Percentiles rank a stretch among this genome's conserved stretches.
These are phyloP conservation scores for Melipona quadrifasciata DNA, from an alignment of 1,140 invertebrate species.

Conservation along the genomic window DNA sequence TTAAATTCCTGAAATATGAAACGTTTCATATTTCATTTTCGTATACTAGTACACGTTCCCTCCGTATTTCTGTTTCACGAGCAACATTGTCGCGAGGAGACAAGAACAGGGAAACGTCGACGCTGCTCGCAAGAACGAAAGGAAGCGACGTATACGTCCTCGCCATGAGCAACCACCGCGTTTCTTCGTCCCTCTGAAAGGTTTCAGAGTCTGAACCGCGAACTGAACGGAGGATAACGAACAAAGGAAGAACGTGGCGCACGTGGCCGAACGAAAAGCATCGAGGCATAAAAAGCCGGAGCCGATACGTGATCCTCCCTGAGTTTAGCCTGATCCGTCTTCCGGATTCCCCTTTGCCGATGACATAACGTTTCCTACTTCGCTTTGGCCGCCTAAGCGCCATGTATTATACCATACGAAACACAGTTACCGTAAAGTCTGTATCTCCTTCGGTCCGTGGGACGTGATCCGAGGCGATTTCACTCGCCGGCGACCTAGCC, in stretches of 20 bases:
- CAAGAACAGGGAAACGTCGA: neutral
- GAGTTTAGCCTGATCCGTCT: neutral
- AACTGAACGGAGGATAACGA: neutral
- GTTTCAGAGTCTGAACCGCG: too few relatives aligned
- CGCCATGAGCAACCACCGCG: neutral
- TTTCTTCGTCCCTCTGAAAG: neutral
- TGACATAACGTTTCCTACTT: neutral
- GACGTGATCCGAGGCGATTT: neutral
- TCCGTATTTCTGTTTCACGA: neutral
- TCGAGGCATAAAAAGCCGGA: neutral
- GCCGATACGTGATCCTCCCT: neutral
- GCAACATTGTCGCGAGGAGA: neutral
- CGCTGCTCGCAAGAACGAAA: neutral
- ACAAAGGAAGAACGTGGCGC: neutral
- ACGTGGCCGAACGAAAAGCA: slow-evolving; percentile 2
- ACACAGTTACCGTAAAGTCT: neutral
- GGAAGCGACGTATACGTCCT: neutral
- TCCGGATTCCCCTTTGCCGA: neutral
- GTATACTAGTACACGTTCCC: neutral
- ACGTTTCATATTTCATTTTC: too few relatives aligned
- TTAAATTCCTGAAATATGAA: too few relatives aligned
- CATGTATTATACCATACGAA: neutral
- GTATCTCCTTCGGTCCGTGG: neutral
- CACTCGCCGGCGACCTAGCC: neutral
- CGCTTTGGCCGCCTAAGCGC: neutral